Evolutionary conservation across 2,888 invertebrate genomes (phyloP).

Genomic region (Drosophila infuscata): DNA sequence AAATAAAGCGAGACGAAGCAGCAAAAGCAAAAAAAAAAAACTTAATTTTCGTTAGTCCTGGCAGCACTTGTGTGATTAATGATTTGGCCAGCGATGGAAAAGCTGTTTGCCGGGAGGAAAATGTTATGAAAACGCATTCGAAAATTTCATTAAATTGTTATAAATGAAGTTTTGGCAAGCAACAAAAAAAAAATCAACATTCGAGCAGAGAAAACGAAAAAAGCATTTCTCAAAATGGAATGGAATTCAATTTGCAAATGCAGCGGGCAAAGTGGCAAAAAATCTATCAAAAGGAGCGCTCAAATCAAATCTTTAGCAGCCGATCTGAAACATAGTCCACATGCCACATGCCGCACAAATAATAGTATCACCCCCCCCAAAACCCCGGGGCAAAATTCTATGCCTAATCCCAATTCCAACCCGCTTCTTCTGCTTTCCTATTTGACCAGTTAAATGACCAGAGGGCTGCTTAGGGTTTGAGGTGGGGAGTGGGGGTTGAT

Average conservation of each 20-base stretch:
- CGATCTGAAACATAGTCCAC: slow-evolving; percentile 58
- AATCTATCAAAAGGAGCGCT: slow-evolving; percentile 73
- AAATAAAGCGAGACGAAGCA: background rate
- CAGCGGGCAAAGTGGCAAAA: slow-evolving; percentile 43
- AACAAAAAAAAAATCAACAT: background rate
- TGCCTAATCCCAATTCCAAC: slow-evolving; percentile 51
- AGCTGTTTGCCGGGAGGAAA: background rate
- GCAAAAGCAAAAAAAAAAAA: slow-evolving; percentile 38
- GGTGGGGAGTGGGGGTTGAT: background rate
- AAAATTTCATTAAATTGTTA: slow-evolving; percentile 81
- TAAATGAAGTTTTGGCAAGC: slow-evolving; percentile 59
- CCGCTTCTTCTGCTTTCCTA: slow-evolving; percentile 30
- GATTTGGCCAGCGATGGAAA: slow-evolving; percentile 26
- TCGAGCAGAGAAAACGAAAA: slow-evolving; percentile 20
- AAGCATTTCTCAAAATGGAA: slow-evolving; percentile 64
- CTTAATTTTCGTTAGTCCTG: slow-evolving; percentile 76
- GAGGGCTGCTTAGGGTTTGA: slow-evolving; percentile 30
- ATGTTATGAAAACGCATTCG: slow-evolving; percentile 77
- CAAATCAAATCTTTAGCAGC: slow-evolving; percentile 74
- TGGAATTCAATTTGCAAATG: slow-evolving; percentile 80
- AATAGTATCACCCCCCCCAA: slow-evolving; percentile 46
- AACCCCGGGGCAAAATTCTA: slow-evolving; percentile 20
- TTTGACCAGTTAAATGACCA: slow-evolving; percentile 66
- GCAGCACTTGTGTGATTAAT: slow-evolving; percentile 69
- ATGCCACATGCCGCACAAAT: slow-evolving; percentile 41